Evolutionary conservation across 2,797 vertebrate species (phyloP), one percentile per base, ranked within the genome.

Genomic region (Parauchenoglanis ngamensis): DNA sequence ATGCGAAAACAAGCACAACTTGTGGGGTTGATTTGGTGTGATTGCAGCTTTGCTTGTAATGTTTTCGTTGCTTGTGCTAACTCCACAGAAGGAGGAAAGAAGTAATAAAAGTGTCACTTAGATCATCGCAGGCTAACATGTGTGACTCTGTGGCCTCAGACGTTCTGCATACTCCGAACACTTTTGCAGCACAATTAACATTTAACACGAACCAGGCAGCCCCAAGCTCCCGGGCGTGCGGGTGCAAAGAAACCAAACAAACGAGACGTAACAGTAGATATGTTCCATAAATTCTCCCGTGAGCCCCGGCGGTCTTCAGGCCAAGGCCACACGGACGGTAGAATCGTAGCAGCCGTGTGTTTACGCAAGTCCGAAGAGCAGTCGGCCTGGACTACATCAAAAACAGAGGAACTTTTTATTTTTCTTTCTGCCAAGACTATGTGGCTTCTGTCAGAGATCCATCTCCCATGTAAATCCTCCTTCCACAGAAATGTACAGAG

Each of bases 121-220:
- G 72, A 77, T 89, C 59, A 85, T 46, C 84, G 35, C 3, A 2
- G 54, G 5, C 28, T 54, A 82, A 63, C 63, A 54, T 54, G 31
- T 84, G 40, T 7, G 40, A 81, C 82, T 83, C 80, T 15, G 83
- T 4, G 40, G 82, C 46, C 76, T 40, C 65, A 8, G 65, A 56
- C 67, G 54, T 52, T 78, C 49, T 78, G 61, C 82, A 80, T 35
- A 81, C 85, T 73, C 40, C 6, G 1, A 52, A 56, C 61, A 68
- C 49, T 87, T 87, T 76, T 70, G 86, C 44, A 54, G 86, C 44
- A 70, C 81, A 83, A 56, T 87, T 79, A 75, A 87, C 19, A 25
- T 77, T 79, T 88, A 91, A 92, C 85, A 73, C 72, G 83, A 89
- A 90, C 84, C 91, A 92, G 84, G 87, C 90, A 86, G 84, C 44